A percentile compares a stretch with the other conserved stretches of the same genome.
These are phyloP conservation scores for Dendrolimus pini DNA, from an alignment of 2,888 invertebrate species.

Conservation along the genomic window DNA sequence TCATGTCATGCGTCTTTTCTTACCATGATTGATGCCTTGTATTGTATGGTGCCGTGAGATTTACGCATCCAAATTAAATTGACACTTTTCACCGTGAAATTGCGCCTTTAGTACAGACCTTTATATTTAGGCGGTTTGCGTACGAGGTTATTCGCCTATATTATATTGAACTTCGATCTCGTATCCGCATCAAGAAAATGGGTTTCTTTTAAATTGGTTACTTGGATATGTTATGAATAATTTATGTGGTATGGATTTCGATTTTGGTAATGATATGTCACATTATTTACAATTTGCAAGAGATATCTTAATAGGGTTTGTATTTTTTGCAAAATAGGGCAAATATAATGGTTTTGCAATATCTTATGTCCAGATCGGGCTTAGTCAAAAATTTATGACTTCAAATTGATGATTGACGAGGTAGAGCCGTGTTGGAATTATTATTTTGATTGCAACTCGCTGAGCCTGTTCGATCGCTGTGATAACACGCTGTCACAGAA, in stretches of 20 bases:
- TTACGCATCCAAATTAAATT: background rate
- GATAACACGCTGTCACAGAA: no score
- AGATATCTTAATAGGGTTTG: slow-evolving; percentile 40
- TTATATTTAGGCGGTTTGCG: background rate
- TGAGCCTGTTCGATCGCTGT: no score
- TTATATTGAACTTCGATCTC: background rate
- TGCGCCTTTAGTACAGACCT: background rate
- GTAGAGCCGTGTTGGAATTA: no score
- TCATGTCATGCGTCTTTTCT: background rate
- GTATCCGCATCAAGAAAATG: background rate
- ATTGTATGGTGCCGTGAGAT: background rate
- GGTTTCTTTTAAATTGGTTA: background rate
- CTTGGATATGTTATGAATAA: slow-evolving; percentile 35
- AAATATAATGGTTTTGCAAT: background rate
- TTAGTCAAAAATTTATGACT: no score
- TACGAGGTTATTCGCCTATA: background rate
- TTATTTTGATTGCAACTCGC: no score
- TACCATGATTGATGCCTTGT: background rate
- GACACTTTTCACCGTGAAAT: background rate
- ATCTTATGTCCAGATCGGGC: background rate
- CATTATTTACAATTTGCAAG: slow-evolving; percentile 59
- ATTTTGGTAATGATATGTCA: slow-evolving; percentile 42
- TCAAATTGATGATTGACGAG: no score
- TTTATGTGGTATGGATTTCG: slow-evolving; percentile 41
- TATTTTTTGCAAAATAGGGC: background rate